A percentile compares a stretch with the other conserved stretches of the same genome.
These are phyloP conservation scores for Ascidia mentula DNA, from an alignment of 23 tunicate species.

Conservation along the genomic window DNA sequence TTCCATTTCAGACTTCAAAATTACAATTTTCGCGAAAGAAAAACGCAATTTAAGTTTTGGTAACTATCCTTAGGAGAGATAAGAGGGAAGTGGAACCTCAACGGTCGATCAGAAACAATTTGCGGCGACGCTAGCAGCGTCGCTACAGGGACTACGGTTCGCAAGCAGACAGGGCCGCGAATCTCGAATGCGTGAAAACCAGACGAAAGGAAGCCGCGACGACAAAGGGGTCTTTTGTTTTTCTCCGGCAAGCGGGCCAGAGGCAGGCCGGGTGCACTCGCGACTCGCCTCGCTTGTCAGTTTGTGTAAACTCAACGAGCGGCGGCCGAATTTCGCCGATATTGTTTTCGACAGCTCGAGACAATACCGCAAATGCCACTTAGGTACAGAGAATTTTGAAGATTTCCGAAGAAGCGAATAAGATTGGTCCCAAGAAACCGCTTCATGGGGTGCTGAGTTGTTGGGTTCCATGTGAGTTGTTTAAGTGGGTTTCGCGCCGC, in stretches of 20 bases:
- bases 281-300: conserved; percentile 8
- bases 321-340: background rate
- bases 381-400: no score
- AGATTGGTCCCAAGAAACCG: background rate
- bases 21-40: background rate
- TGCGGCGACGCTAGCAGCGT: background rate
- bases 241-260: background rate
- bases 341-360: background rate
- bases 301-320: background rate
- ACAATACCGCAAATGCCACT: background rate
- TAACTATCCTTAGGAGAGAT: background rate
- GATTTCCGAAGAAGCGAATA: background rate
- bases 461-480: no score
- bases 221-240: background rate
- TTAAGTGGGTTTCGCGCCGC: no score
- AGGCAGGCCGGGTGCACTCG: no score
- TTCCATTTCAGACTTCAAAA: background rate
- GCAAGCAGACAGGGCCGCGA: conserved; percentile 8
- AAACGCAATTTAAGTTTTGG: background rate
- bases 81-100: background rate
- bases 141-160: background rate
- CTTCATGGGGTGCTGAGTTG: no score
- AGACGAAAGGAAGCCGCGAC: background rate
- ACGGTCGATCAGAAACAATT: background rate
- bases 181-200: background rate